These are phyloP conservation scores for Clusia tigrina DNA, from an alignment of 2,888 invertebrate species.

Conservation along the genomic window DNA sequence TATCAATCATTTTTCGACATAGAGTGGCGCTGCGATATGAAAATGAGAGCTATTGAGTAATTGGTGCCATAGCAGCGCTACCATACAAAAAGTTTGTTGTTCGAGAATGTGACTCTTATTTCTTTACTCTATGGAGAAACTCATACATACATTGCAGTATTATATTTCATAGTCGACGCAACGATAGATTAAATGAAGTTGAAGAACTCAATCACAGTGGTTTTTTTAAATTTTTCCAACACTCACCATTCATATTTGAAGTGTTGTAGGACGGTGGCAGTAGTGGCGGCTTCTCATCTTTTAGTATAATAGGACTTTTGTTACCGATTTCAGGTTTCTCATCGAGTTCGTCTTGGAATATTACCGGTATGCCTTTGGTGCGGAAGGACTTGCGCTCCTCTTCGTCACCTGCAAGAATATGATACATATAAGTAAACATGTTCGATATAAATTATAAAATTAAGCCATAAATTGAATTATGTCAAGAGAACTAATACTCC, in stretches of 20 bases:
- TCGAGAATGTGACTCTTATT: too few species aligned
- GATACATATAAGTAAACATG: too few species aligned
- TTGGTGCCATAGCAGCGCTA: too few species aligned
- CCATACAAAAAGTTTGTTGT: too few species aligned
- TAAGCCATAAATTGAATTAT: not conserved
- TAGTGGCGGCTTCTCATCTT: slow-evolving; percentile 93
- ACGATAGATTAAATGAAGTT: not conserved
- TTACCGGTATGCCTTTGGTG: slow-evolving; percentile 89
- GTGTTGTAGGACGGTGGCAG: slow-evolving; percentile 74
- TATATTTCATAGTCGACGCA: not conserved
- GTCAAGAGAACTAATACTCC: not conserved
- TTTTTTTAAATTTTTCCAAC: too few species aligned
- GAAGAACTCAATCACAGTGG: not conserved
- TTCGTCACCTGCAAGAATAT: slow-evolving; percentile 69
- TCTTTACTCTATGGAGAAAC: too few species aligned
- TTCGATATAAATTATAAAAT: too few species aligned
- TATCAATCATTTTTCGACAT: too few species aligned
- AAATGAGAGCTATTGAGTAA: too few species aligned
- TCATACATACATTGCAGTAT: too few species aligned
- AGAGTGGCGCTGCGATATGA: too few species aligned
- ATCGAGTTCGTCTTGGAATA: slow-evolving; percentile 96
- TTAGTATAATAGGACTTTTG: slow-evolving; percentile 91
- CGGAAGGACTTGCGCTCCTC: slow-evolving; percentile 85
- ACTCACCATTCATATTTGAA: slow-evolving; percentile 62
- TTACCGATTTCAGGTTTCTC: slow-evolving; percentile 90